Evolutionary conservation across 2,888 invertebrate genomes (phyloP), one percentile per base, ranked within the genome.

Genomic region (Achlya flavicornis): DNA sequence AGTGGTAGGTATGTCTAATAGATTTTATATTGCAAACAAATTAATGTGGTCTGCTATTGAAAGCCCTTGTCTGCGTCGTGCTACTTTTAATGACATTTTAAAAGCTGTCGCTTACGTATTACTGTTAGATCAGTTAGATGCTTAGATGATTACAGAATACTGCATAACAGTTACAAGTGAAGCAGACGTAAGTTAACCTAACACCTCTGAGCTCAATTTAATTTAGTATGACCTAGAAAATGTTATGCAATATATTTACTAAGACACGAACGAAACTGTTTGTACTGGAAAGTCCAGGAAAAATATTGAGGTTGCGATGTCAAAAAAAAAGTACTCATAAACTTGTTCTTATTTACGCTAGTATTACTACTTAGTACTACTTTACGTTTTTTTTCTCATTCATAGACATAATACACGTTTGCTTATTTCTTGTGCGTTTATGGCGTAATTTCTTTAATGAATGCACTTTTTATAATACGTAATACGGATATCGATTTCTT

Each of bases 201-300:
- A 77, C 78, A 77, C 74, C 71, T 69, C 64, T 65, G 68, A 68
- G 69, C 69, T 70, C 61, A 78, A 80, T 71, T 69, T 62, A 70
- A 70, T 67, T 73, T 71, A 71, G 70, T 59, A 72, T 75, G 81
- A 79, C 85, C 86, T 81, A 87, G 80, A 84, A 84, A 83, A 66
- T 61, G 69, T 91, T 90, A 87, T 82, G 85, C 79, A 91, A 91
- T 78, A n/a, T n/a, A n/a, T n/a, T n/a, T n/a, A 53, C 65, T 59
- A 67, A 75, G 69, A 74, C 75, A 77, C 73, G 71, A 81, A 81
- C 78, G 80, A 84, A 79, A 83, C 81, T 78, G 77, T 85, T 84
- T 83, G 82, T 83, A 79, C 60, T 43, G 60, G 60, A 60, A 60
- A 41, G 60, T 60, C 60, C 12, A 60, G 60, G 43, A 43, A 60